These are phyloP conservation scores for Ophion costatus DNA, from an alignment of 2,888 invertebrate genomes.

Conservation along the genomic window DNA sequence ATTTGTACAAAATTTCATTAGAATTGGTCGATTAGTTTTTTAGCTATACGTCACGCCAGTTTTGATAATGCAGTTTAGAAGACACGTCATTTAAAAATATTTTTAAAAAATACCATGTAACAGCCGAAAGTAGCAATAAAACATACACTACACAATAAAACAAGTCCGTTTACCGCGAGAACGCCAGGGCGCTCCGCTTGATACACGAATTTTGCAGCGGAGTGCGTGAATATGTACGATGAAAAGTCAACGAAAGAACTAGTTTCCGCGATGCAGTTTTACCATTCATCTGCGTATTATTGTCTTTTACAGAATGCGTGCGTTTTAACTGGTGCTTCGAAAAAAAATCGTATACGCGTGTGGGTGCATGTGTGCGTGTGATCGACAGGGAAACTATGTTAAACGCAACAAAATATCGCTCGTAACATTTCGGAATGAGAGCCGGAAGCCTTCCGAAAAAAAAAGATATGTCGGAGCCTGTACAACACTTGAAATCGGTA, in stretches of 20 bases:
- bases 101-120: too few species aligned
- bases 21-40: too few species aligned
- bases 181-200: neutral
- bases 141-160: too few species aligned
- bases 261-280: neutral
- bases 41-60: too few species aligned
- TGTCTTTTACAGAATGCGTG: constrained; percentile 16
- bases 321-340: constrained; percentile 49
- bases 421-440: constrained; percentile 5
- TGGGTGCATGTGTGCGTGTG: too few species aligned
- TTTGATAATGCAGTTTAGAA: too few species aligned
- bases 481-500: constrained; percentile 37
- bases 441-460: constrained; percentile 24
- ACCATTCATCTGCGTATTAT: constrained; percentile 2
- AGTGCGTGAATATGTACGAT: neutral
- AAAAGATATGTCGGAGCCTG: constrained; percentile 29
- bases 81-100: too few species aligned
- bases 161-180: neutral
- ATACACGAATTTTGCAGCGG: neutral
- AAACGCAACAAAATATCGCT: constrained; percentile 11
- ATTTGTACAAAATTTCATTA: too few species aligned
- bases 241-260: neutral
- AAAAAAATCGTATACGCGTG: constrained; percentile 12
- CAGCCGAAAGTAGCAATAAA: too few species aligned
- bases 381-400: neutral